Evolutionary conservation across 92 coral and sea anemone genomes (phyloP).

Genomic region (Porites lobata): DNA sequence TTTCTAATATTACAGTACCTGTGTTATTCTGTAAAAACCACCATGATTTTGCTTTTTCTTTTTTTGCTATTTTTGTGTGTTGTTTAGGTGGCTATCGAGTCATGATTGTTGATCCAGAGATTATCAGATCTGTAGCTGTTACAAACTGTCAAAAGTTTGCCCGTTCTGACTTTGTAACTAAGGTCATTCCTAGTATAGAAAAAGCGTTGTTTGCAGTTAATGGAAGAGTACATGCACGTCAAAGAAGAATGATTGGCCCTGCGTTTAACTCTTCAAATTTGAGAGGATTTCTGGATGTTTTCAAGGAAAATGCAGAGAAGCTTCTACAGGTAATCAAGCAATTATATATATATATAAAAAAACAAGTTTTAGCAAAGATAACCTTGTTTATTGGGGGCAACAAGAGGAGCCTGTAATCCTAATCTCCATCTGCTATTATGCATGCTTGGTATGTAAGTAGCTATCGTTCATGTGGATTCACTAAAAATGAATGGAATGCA

Average conservation of each 20-base stretch:
- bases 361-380: too few species aligned
- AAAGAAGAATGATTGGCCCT: slow-evolving; percentile 82
- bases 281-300: slow-evolving; percentile 69
- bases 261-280: slow-evolving; percentile 74
- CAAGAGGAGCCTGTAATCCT: too few species aligned
- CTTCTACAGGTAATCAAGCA: slow-evolving; percentile 71
- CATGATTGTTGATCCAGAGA: slow-evolving; percentile 66
- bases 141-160: slow-evolving; percentile 71
- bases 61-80: not conserved
- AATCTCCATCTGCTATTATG: too few species aligned
- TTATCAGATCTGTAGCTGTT: slow-evolving; percentile 75
- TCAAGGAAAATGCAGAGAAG: slow-evolving; percentile 59
- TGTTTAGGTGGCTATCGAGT: slow-evolving; percentile 50
- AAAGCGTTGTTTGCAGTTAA: slow-evolving; percentile 74
- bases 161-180: slow-evolving; percentile 49
- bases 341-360: too few species aligned
- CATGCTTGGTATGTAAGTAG: too few species aligned
- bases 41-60: too few species aligned
- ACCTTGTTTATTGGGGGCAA: too few species aligned
- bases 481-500: too few species aligned
- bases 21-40: too few species aligned
- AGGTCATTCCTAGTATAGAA: slow-evolving; percentile 56
- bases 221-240: slow-evolving; percentile 85
- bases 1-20: too few species aligned
- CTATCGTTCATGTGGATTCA: too few species aligned